Percentiles rank a stretch among this genome's conserved stretches.
These are phyloP conservation scores for Scarus forsteni DNA, from an alignment of 2,797 vertebrate species.

Conservation along the genomic window DNA sequence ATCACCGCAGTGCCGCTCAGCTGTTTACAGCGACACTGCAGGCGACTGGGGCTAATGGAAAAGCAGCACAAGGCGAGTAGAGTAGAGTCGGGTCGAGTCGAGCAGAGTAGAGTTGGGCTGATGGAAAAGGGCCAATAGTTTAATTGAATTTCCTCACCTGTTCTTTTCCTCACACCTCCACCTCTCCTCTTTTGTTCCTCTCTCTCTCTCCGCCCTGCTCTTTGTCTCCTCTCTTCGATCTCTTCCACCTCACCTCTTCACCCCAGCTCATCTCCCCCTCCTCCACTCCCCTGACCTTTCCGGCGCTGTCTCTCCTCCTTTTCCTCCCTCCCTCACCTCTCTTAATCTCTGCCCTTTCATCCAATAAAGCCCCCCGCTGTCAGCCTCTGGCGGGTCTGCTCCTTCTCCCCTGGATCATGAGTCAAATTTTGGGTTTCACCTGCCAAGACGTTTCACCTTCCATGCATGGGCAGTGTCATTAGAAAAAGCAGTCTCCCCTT, in stretches of 20 bases:
- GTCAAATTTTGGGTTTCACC: slow-evolving; percentile 49
- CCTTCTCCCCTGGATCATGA: slow-evolving; percentile 32
- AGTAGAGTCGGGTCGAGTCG: too few relatives aligned
- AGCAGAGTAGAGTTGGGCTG: too few relatives aligned
- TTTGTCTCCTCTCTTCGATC: slow-evolving; percentile 28
- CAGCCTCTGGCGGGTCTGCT: slow-evolving; percentile 9
- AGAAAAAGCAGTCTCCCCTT: slow-evolving; percentile 44
- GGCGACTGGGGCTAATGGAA: too few relatives aligned
- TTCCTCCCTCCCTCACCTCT: slow-evolving; percentile 33
- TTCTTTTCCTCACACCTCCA: slow-evolving; percentile 24
- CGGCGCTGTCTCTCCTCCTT: slow-evolving; percentile 29
- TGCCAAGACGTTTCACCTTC: slow-evolving; percentile 40
- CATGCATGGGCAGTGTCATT: slow-evolving; percentile 40
- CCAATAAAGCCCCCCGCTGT: slow-evolving; percentile 26
- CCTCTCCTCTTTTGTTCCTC: slow-evolving; percentile 18
- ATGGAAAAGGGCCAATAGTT: too few relatives aligned
- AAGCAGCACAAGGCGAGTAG: too few relatives aligned
- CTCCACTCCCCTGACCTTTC: slow-evolving; percentile 60
- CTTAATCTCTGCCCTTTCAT: slow-evolving; percentile 43
- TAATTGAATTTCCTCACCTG: slow-evolving; percentile 42
- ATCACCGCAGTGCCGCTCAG: too few relatives aligned
- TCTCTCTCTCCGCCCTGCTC: background rate
- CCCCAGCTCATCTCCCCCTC: slow-evolving; percentile 31
- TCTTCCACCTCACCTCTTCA: slow-evolving; percentile 22
- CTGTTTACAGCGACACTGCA: too few relatives aligned